Evolutionary conservation across 2,888 invertebrate species (phyloP).

Genomic region (Hypercompe scribonia): DNA sequence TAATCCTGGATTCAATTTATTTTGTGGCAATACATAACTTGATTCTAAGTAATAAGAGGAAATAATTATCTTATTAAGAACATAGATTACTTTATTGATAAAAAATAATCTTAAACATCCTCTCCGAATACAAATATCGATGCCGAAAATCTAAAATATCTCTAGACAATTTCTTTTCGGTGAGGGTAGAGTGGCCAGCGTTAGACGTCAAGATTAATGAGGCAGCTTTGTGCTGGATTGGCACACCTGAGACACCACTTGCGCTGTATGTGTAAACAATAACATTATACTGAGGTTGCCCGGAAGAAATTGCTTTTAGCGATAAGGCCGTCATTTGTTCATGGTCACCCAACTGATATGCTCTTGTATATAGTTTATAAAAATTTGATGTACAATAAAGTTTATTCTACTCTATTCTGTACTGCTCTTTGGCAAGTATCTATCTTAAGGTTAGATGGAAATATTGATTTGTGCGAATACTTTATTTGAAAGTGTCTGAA

Average conservation of each 20-base stretch:
- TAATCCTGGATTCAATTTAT: no score
- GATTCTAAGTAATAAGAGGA: no score
- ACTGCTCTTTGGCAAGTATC: slow-evolving; percentile 4
- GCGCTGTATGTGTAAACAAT: slow-evolving; percentile 52
- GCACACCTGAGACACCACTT: slow-evolving; percentile 62
- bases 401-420: no score
- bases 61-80: no score
- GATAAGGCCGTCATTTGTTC: no score
- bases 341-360: no score
- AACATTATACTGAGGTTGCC: no score
- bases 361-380: no score
- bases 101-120: not conserved
- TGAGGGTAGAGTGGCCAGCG: slow-evolving; percentile 23
- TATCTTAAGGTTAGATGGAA: not conserved
- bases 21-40: no score
- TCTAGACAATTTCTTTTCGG: slow-evolving; percentile 18
- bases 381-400: no score
- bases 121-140: slow-evolving; percentile 17
- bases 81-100: not conserved
- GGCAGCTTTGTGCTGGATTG: slow-evolving; percentile 67
- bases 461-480: not conserved
- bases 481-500: not conserved
- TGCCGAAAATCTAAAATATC: slow-evolving; percentile 34
- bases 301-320: no score
- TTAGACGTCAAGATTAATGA: slow-evolving; percentile 72